Conservation (phyloP, 2,797 vertebrate species). For the Pangasius mekongensis region DNA sequence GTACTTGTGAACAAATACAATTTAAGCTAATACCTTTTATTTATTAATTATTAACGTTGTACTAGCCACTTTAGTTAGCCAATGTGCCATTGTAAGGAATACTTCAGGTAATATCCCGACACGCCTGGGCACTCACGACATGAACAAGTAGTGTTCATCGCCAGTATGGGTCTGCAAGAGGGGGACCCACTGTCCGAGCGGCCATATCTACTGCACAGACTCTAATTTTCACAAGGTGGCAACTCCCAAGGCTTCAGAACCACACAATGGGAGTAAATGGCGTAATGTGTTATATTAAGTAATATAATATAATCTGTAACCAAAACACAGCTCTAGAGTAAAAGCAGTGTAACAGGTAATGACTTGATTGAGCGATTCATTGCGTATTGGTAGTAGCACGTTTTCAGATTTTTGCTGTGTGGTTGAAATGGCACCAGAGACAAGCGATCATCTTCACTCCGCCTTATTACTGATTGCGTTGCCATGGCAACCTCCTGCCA, state of each 20-base stretch:
- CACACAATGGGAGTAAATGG: not conserved
- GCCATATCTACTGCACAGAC: not conserved
- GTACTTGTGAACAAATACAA: not conserved
- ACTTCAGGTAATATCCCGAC: not conserved
- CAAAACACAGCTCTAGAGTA: not conserved
- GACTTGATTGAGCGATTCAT: not conserved
- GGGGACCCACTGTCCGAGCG: not conserved
- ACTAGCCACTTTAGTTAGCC: not conserved
- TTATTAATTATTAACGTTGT: not conserved
- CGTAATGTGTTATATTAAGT: no score
- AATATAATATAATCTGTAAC: not conserved
- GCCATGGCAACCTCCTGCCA: slow-evolving; percentile 42
- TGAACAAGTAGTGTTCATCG: not conserved
- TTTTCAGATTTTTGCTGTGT: slow-evolving; percentile 13
- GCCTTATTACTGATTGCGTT: slow-evolving; percentile 33
- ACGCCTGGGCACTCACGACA: no score
- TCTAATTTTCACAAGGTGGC: not conserved
- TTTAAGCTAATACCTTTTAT: not conserved
- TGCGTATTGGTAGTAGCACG: not conserved
- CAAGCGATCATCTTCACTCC: slow-evolving; percentile 36
- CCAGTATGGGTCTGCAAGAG: not conserved
- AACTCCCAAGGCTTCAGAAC: not conserved
- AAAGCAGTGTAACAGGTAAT: not conserved
- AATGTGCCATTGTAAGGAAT: not conserved
- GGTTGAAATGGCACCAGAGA: slow-evolving; percentile 15